Evolutionary conservation across 2,888 invertebrate genomes (phyloP).

Genomic region (Philopedon plagiatum): DNA sequence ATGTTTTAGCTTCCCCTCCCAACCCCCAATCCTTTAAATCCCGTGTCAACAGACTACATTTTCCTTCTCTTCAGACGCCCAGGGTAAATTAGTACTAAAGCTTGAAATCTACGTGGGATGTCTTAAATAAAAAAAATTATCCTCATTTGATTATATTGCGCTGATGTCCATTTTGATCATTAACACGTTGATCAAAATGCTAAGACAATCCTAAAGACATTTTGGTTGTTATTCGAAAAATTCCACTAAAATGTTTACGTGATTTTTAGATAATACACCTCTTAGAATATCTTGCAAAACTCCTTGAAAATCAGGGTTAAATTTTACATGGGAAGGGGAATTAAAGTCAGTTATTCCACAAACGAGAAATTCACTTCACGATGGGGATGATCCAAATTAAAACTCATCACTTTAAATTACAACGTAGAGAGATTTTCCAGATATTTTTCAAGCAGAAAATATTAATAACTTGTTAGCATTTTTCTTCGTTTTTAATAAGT

Average conservation of each 20-base stretch:
- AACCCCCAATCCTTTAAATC: too few species aligned
- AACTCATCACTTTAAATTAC: conserved; percentile 37
- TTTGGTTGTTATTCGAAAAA: too few species aligned
- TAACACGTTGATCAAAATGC: too few species aligned
- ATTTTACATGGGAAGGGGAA: conserved; percentile 30
- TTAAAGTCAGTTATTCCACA: conserved; percentile 30
- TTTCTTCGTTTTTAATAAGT: background rate
- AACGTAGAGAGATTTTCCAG: conserved; percentile 23
- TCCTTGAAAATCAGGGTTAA: conserved; percentile 30
- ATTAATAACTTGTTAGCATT: conserved; percentile 24
- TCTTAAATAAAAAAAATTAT: too few species aligned
- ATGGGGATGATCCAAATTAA: conserved; percentile 45
- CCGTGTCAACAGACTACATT: too few species aligned
- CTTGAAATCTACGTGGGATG: too few species aligned
- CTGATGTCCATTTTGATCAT: too few species aligned
- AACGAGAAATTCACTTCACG: conserved; percentile 31
- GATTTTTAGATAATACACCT: conserved; percentile 16
- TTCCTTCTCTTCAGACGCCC: too few species aligned
- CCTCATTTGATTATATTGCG: too few species aligned
- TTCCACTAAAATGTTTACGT: background rate
- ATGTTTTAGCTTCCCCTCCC: too few species aligned
- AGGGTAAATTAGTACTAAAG: too few species aligned
- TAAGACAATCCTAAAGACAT: too few species aligned
- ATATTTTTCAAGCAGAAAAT: conserved; percentile 20
- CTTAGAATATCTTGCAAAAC: conserved; percentile 27